phyloP scores from a whole-genome alignment of 2,113 vertebrate species.

The Pterocles gutturalis region DNA sequence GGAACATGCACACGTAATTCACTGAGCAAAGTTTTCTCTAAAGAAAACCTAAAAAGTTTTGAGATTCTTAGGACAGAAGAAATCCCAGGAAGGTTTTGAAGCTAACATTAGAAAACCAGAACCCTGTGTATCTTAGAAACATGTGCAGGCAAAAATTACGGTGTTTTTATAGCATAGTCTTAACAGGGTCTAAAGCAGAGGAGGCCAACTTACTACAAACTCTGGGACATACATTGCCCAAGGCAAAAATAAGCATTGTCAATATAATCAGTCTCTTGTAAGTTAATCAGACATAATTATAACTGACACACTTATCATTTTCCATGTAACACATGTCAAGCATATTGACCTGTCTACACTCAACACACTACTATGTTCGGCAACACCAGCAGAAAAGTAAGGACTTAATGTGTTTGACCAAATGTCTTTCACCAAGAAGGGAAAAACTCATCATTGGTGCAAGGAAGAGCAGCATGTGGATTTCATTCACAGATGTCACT shows the following conservation, averaged over 20 bases:
- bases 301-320: neutral
- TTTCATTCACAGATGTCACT: neutral
- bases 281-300: neutral
- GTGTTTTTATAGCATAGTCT: neutral
- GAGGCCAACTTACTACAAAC: neutral
- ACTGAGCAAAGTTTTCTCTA: neutral
- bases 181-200: neutral
- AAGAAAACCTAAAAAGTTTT: neutral
- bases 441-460: neutral
- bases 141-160: neutral
- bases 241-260: neutral
- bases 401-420: neutral
- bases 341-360: neutral
- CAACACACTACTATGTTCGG: neutral
- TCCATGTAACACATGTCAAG: neutral
- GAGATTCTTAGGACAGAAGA: neutral
- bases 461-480: neutral
- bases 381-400: neutral
- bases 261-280: neutral
- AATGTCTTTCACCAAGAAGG: neutral
- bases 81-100: conserved; percentile 20
- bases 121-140: neutral
- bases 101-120: neutral
- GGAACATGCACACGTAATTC: neutral
- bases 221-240: neutral